Evolutionary conservation across 2,888 invertebrate species (phyloP).

Genomic region (Macropis europaea): DNA sequence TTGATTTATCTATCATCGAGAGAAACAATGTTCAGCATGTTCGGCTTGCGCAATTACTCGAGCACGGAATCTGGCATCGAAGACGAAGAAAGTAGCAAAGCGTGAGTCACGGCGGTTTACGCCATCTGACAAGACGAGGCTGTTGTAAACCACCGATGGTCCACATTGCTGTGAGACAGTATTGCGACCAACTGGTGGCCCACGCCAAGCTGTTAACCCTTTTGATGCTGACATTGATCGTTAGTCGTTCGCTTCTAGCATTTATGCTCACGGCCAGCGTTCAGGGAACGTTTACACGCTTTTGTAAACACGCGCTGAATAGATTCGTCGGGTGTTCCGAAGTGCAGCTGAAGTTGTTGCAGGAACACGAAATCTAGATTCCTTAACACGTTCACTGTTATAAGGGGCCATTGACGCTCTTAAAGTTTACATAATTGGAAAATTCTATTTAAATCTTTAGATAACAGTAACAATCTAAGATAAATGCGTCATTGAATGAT

Average conservation of each 20-base stretch:
- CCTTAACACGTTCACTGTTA: too few species aligned
- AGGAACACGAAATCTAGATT: too few species aligned
- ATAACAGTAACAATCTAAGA: too few species aligned
- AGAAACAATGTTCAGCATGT: neutral
- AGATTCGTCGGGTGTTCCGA: neutral
- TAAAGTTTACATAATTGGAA: too few species aligned
- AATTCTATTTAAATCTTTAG: too few species aligned
- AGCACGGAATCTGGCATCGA: constrained; percentile 2
- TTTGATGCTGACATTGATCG: constrained; percentile 1
- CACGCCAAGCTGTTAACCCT: constrained; percentile 20
- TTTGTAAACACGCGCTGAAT: neutral
- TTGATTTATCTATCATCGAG: neutral
- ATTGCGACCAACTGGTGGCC: constrained; percentile 5
- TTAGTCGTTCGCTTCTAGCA: neutral
- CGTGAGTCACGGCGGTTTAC: constrained; percentile 11
- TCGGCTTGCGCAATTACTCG: constrained; percentile 3
- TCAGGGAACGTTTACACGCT: neutral
- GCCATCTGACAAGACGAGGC: neutral
- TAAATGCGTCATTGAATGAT: too few species aligned
- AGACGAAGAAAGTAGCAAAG: neutral
- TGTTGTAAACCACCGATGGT: neutral
- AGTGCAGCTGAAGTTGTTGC: neutral
- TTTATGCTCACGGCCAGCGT: constrained; percentile 19
- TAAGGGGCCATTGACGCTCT: too few species aligned
- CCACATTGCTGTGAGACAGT: neutral